Evolutionary conservation across 1,140 invertebrate genomes (phyloP), one percentile per base, ranked within the genome.

Genomic region (Elymnias hypermnestra): DNA sequence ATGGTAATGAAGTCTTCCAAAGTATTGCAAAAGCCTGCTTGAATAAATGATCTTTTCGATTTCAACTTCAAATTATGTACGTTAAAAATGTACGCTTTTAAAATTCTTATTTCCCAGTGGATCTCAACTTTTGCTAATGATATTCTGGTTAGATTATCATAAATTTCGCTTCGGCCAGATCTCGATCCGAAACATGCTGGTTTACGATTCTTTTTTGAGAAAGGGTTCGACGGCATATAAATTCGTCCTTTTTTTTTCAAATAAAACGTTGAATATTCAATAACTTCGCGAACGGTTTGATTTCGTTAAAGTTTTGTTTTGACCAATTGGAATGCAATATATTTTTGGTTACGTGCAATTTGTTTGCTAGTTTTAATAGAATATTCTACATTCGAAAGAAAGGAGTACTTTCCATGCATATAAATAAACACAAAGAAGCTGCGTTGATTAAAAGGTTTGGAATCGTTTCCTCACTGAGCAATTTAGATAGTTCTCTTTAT

Each of bases 131-230:
- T 47, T 25, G 53, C 52, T 53, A 57, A 65, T 53, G 52, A 42
- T 55, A 57, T 59, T 58, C 58, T 56, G 58, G 53, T 65, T 63
- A 60, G 50, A 64, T 53, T 53, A 69, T 56, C 52, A 63, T 69
- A 60, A 67, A 67, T 57, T 62, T 53, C 26, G 42, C 19, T 26
- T 47, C 51, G 28, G 47, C 52, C 53, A 54, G 43, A 57, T 55
- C 45, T 31, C 38, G 29, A 41, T 35, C 21, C 28, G 40, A 38
- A 53, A 45, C 47, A 22, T 22, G 19, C 28, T 21, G 33, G 17
- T 36, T 36, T 36, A 33, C 28, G 18, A 33, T 43, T 43, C 28
- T 43, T 43, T 43, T 43, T 14, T 14, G 33, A 29, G 29, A 41
- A 41, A 17, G 26, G 39, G 18, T 29, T 26, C 25, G 29, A 12